phyloP scores from a whole-genome alignment of 2,888 invertebrate species.

The Eristalis pertinax region DNA sequence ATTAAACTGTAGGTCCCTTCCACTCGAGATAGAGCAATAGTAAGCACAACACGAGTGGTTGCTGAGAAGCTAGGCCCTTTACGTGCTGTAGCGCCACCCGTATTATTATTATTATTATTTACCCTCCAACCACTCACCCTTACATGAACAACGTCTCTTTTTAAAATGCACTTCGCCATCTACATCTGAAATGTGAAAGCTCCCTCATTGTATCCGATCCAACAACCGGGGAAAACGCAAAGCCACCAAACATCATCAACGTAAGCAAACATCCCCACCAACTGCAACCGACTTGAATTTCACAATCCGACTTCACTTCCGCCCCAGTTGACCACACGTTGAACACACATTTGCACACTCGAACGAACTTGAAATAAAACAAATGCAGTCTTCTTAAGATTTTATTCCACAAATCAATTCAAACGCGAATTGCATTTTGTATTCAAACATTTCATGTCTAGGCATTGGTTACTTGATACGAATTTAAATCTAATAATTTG shows the following conservation, averaged over 20 bases:
- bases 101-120: no score
- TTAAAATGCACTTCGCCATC: neutral
- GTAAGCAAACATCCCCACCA: neutral
- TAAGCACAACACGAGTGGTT: no score
- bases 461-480: slow-evolving; percentile 38
- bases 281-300: neutral
- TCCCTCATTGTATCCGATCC: neutral
- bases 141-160: neutral
- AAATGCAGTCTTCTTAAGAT: slow-evolving; percentile 44
- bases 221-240: neutral
- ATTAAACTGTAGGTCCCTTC: no score
- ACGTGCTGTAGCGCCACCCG: no score
- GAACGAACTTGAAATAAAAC: no score
- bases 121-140: neutral
- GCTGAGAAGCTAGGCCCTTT: no score
- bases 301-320: neutral
- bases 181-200: neutral
- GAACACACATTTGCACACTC: neutral
- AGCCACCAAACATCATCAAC: neutral
- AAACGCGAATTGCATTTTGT: slow-evolving; percentile 28
- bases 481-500: slow-evolving; percentile 52
- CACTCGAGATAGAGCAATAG: no score
- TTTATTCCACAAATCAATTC: slow-evolving; percentile 61
- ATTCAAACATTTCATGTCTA: slow-evolving; percentile 45
- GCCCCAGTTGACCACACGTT: neutral